Conservation (phyloP, 92 coral and sea anemone genomes). For the Palythoa caribaeorum region DNA sequence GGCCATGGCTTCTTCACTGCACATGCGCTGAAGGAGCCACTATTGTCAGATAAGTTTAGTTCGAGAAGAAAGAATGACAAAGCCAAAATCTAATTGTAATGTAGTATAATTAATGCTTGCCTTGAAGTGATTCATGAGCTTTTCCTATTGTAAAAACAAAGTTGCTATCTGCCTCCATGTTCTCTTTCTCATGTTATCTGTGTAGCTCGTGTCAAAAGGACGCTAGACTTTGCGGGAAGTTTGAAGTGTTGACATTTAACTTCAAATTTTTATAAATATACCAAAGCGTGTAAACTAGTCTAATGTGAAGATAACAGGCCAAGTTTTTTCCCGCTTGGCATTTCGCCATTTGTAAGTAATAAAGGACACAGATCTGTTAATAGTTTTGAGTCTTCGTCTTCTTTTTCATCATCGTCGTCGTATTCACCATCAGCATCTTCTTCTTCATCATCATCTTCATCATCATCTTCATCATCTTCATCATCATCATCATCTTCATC, state of each 20-base stretch:
- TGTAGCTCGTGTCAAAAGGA: slow-evolving; percentile 1
- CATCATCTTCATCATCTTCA: too few species aligned
- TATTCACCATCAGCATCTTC: too few species aligned
- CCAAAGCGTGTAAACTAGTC: background rate
- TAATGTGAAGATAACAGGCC: slow-evolving; percentile 14
- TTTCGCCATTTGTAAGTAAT: slow-evolving; percentile 30
- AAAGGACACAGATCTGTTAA: slow-evolving; percentile 23
- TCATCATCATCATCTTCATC: too few species aligned
- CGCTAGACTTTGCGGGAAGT: background rate
- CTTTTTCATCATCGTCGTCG: too few species aligned
- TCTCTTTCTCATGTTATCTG: background rate
- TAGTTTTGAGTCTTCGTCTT: background rate
- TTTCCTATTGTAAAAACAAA: slow-evolving; percentile 31
- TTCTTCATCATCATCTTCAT: too few species aligned
- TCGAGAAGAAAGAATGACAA: background rate
- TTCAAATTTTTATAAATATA: slow-evolving; percentile 4
- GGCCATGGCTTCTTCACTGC: background rate
- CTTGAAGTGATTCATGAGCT: slow-evolving; percentile 17
- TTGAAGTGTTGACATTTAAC: background rate
- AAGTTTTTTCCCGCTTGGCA: slow-evolving; percentile 9
- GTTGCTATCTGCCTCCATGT: slow-evolving; percentile 13
- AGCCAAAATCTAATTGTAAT: background rate
- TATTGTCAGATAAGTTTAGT: background rate
- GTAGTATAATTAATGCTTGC: background rate
- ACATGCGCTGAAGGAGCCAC: background rate